phyloP scores from a whole-genome alignment of 2,797 vertebrate species.

The Tachyglossus aculeatus region DNA sequence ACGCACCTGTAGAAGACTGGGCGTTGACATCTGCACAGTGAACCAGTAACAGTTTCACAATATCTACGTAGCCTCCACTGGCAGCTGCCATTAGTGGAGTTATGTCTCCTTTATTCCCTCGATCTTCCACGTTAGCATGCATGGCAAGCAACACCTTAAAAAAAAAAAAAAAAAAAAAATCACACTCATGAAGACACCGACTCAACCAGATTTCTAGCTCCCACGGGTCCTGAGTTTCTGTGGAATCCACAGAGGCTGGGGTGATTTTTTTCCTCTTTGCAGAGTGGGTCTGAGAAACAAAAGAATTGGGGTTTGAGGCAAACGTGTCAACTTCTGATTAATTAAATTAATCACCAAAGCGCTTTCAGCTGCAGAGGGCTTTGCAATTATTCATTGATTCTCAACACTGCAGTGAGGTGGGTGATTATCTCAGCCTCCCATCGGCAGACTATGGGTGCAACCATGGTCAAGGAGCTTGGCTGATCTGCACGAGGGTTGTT shows the following conservation, averaged over 20 bases:
- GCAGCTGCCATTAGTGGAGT: conserved; percentile 98
- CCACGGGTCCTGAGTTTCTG: conserved; percentile 28
- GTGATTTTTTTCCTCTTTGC: conserved; percentile 6
- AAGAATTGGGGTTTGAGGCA: conserved; percentile 16
- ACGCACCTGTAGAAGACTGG: conserved; percentile 94
- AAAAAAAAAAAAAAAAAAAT: neutral
- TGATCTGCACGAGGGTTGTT: no score
- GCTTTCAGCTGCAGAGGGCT: no score
- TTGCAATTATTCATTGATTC: neutral
- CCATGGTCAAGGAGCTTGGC: conserved; percentile 17
- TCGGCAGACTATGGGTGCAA: conserved; percentile 6
- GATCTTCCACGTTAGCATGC: conserved; percentile 97
- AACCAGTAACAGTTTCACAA: conserved; percentile 95
- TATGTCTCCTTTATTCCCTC: conserved; percentile 98
- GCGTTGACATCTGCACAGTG: conserved; percentile 97
- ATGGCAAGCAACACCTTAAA: conserved; percentile 93
- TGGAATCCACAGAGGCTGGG: conserved; percentile 10
- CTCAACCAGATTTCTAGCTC: no score
- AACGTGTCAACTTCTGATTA: conserved; percentile 9
- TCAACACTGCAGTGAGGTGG: conserved; percentile 19
- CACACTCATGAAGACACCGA: neutral
- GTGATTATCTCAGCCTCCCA: neutral
- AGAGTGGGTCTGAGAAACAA: neutral
- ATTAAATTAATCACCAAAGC: neutral
- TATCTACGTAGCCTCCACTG: conserved; percentile 96